These are phyloP conservation scores for Heliocidaris erythrogramma DNA, from an alignment of 35 echinoderm and acorn worm genomes.

Conservation along the genomic window DNA sequence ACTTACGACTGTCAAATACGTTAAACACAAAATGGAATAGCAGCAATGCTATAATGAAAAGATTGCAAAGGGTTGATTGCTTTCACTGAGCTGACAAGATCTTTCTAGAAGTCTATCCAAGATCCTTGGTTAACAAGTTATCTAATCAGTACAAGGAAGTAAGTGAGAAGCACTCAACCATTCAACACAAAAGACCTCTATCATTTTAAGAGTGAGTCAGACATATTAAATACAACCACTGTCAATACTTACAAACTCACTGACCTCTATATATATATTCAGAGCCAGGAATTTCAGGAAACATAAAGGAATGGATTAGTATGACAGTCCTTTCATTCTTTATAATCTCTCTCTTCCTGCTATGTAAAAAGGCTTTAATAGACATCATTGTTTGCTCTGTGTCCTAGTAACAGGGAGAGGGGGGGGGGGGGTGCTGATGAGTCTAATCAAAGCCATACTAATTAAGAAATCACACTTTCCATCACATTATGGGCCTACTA, in stretches of 20 bases:
- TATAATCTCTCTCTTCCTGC: not conserved
- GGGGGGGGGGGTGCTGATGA: not conserved
- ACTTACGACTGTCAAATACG: too few species aligned
- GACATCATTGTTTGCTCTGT: not conserved
- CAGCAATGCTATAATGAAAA: too few species aligned
- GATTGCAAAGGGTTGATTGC: too few species aligned
- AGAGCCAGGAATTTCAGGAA: too few species aligned
- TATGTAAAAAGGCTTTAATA: not conserved
- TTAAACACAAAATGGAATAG: too few species aligned
- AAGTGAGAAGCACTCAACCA: not conserved
- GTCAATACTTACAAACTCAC: not conserved
- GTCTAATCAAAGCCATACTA: not conserved
- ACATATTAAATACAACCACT: not conserved
- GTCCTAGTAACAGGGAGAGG: not conserved
- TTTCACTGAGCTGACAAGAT: not conserved
- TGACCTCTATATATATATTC: too few species aligned
- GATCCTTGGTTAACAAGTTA: not conserved
- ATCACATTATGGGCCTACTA: not conserved
- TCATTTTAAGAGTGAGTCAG: not conserved
- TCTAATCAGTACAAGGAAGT: slow-evolving; percentile 17
- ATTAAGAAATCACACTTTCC: not conserved
- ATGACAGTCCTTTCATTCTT: not conserved
- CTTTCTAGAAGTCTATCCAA: not conserved
- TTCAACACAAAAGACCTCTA: not conserved
- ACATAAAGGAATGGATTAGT: not conserved